Evolutionary conservation across 2,888 invertebrate species (phyloP).

Genomic region (Ischnus inquisitorius): DNA sequence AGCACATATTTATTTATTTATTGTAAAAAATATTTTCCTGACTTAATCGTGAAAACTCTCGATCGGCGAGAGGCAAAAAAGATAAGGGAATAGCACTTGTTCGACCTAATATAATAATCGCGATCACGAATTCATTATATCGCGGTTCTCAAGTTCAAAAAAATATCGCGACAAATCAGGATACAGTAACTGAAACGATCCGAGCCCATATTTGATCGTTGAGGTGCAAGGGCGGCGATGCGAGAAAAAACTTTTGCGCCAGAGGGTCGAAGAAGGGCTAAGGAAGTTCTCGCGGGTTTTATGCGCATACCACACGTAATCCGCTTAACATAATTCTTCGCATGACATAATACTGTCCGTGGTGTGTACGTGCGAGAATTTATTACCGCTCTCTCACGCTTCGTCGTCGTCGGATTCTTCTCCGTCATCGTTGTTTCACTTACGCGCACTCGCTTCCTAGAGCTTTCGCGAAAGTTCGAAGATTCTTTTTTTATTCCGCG

Average conservation of each 20-base stretch:
- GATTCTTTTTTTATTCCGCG: neutral
- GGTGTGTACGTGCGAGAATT: constrained; percentile 57
- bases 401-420: constrained; percentile 53
- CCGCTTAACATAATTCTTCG: constrained; percentile 67
- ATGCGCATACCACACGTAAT: constrained; percentile 61
- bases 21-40: neutral
- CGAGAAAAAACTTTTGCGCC: constrained; percentile 43
- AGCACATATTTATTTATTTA: no score
- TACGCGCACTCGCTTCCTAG: neutral
- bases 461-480: neutral
- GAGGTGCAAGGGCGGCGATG: constrained; percentile 20
- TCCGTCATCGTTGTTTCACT: constrained; percentile 45
- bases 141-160: neutral
- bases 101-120: neutral
- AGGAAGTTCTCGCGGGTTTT: constrained; percentile 52
- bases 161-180: neutral
- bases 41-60: neutral
- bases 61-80: neutral
- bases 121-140: neutral
- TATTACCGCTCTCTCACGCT: constrained; percentile 60
- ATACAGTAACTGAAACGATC: neutral
- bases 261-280: constrained; percentile 13
- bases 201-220: neutral
- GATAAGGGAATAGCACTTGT: no score
- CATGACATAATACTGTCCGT: constrained; percentile 66